Evolutionary conservation across 2,113 vertebrate genomes (phyloP), one percentile per base, ranked within the genome.

Genomic region (Dascyllus trimaculatus): DNA sequence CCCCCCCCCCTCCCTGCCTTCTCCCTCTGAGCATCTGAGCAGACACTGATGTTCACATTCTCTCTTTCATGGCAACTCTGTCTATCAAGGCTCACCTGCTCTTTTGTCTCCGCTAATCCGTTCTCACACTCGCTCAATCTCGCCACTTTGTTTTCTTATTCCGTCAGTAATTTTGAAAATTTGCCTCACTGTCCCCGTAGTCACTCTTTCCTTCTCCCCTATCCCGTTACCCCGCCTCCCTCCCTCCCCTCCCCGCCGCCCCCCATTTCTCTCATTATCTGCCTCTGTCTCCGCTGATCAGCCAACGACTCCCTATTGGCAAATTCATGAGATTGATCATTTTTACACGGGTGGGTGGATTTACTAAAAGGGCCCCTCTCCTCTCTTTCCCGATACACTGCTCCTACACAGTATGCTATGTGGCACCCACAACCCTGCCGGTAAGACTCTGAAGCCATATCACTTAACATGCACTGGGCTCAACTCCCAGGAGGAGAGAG

Each of bases 391-490:
- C 11, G 24, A 63, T 63, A 79, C 69, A 45, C 35, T 1, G 58
- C 69, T 73, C 81, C 68, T 54, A 69, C 81, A 71, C 58, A 8
- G 43, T n/a, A 0, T 22, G 5, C 77, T 81, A 74, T 76, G 73
- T 81, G 86, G 85, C 75, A 85, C 88, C 78, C 78, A 66, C 71
- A 70, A 58, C 87, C 78, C 68, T 68, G 75, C 85, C 65, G 32
- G 75, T 82, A 75, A 81, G 71, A 79, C 82, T 84, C 75, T 59
- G 71, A 86, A 85, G 76, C 80, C 80, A 82, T 76, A 88, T 91
- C 90, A 89, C 90, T 92, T 92, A 89, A 87, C 91, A 93, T 92
- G 91, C 89, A 86, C 85, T 84, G 86, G 88, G 84, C 84, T 88
- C 77, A 59, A 84, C 89, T 86, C 91, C 91, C 86, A 75, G 78